A percentile compares a stretch with the other conserved stretches of the same genome.
These are phyloP conservation scores for Gastrophryne carolinensis DNA, from an alignment of 2,797 vertebrate genomes.

Conservation along the genomic window DNA sequence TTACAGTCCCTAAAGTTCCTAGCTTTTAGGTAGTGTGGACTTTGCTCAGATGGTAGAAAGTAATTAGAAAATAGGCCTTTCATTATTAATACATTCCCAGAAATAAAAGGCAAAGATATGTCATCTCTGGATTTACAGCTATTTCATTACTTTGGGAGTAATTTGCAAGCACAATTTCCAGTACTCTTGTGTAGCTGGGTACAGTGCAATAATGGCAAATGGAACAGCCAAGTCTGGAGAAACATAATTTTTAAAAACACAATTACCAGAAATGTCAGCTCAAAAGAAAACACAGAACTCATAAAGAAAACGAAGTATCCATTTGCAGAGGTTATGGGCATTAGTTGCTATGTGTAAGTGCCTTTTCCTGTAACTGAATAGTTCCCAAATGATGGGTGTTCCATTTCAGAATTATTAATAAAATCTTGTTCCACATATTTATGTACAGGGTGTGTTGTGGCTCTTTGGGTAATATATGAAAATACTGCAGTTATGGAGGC, in stretches of 20 bases:
- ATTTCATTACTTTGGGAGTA: conserved; percentile 20
- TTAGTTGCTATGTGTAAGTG: conserved; percentile 20
- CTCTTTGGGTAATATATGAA: too few species aligned
- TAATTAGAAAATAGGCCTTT: background rate
- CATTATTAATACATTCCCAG: conserved; percentile 12
- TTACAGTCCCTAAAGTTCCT: too few species aligned
- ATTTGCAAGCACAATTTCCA: conserved; percentile 21
- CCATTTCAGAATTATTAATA: too few species aligned
- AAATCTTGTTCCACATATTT: too few species aligned
- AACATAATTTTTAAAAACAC: conserved; percentile 40
- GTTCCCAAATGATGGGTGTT: too few species aligned
- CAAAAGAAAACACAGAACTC: conserved; percentile 24
- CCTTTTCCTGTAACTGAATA: conserved; percentile 21
- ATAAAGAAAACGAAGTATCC: conserved; percentile 28
- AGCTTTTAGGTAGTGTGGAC: too few species aligned
- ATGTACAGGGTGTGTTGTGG: too few species aligned
- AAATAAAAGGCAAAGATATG: background rate
- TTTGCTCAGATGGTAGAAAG: too few species aligned
- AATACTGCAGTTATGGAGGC: too few species aligned
- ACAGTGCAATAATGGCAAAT: conserved; percentile 22
- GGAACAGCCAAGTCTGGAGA: conserved; percentile 27
- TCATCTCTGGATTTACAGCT: conserved; percentile 4
- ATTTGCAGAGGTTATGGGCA: conserved; percentile 28
- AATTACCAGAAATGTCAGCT: conserved; percentile 41
- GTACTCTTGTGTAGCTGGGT: conserved; percentile 4